Evolutionary conservation across 23 tunicate species (phyloP).

Genomic region (Trididemnum nubilum): DNA sequence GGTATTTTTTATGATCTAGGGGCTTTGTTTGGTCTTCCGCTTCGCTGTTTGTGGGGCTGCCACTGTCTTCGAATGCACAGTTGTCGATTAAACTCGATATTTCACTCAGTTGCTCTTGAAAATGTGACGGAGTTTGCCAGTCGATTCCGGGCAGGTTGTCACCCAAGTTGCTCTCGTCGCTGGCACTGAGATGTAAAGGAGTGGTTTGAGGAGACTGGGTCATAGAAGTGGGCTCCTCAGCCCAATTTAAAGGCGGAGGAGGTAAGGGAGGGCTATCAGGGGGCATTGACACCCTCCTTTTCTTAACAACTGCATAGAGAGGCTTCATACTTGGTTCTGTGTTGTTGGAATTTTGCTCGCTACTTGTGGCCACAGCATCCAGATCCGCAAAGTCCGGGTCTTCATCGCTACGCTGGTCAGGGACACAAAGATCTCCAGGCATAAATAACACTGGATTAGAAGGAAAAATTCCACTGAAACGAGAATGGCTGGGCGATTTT

Average conservation of each 20-base stretch:
- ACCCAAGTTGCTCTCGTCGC: constrained; percentile 3
- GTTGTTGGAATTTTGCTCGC: not conserved
- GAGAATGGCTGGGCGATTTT: not conserved
- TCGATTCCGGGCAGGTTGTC: not conserved
- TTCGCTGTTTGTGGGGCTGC: not conserved
- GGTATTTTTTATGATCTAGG: constrained; percentile 2
- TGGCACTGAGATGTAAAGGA: not conserved
- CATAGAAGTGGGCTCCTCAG: not conserved
- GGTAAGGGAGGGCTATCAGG: not conserved
- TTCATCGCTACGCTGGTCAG: not conserved
- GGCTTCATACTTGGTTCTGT: not conserved
- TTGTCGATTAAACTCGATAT: not conserved
- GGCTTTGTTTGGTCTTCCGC: not conserved
- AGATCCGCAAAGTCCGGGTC: not conserved
- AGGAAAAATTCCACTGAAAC: not conserved
- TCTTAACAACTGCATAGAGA: constrained; percentile 6
- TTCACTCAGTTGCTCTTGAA: not conserved
- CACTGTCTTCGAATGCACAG: not conserved
- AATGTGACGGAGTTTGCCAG: not conserved
- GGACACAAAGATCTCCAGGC: not conserved
- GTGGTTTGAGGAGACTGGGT: not conserved
- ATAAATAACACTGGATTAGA: too few species aligned
- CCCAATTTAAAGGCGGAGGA: not conserved
- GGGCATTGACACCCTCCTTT: not conserved
- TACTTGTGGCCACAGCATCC: not conserved